A percentile compares a stretch with the other conserved stretches of the same genome.
These are phyloP conservation scores for Copsychus sechellarum DNA, from an alignment of 2,113 vertebrate species.

Conservation along the genomic window DNA sequence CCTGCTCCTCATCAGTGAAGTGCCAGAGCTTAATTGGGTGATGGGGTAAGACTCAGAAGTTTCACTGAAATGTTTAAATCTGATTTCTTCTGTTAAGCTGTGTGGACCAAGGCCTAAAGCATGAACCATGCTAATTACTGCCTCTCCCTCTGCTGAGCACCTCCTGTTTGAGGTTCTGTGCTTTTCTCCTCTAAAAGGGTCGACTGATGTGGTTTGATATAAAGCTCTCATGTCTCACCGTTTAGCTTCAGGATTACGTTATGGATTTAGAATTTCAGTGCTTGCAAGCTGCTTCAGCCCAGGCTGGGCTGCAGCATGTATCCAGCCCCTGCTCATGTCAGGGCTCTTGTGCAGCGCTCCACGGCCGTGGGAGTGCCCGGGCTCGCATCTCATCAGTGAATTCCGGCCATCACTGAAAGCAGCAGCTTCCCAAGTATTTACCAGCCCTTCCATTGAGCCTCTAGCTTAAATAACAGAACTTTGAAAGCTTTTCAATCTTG, in stretches of 20 bases:
- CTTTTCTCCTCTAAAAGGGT: background rate
- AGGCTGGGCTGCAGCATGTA: background rate
- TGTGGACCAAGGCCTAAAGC: background rate
- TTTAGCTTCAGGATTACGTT: constrained; percentile 17
- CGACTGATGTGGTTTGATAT: background rate
- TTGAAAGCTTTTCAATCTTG: background rate
- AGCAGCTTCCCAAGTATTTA: background rate
- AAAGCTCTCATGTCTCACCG: background rate
- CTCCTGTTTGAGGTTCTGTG: background rate
- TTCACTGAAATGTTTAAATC: background rate
- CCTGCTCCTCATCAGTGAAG: background rate
- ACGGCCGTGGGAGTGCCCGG: background rate
- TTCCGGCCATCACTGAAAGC: background rate
- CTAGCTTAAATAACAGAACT: background rate
- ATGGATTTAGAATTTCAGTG: background rate
- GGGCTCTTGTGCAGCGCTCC: fast-evolving
- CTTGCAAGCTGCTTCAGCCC: background rate
- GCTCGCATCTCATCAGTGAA: background rate
- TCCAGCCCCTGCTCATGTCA: background rate
- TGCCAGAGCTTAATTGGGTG: background rate
- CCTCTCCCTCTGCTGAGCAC: background rate
- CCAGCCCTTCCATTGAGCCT: background rate
- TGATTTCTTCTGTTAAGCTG: background rate
- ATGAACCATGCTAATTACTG: background rate
- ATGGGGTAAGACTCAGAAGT: background rate